phyloP scores from a whole-genome alignment of 2,113 vertebrate genomes.

The Melanerpes aurifrons region DNA sequence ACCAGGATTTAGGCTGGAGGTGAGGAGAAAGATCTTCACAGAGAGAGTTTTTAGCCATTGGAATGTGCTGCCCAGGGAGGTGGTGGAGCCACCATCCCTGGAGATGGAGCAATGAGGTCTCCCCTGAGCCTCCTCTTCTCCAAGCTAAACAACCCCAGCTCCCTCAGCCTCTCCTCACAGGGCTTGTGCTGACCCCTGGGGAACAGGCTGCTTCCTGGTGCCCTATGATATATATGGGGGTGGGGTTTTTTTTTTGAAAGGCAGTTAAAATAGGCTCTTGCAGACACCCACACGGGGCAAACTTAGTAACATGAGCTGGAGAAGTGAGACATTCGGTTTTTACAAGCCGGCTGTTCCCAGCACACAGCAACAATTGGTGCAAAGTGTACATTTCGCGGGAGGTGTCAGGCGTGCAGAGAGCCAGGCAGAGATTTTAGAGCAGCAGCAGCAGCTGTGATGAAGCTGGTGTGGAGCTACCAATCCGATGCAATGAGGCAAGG shows the following conservation, averaged over 20 bases:
- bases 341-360: neutral
- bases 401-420: neutral
- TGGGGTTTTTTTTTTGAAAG: neutral
- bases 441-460: neutral
- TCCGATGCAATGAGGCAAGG: neutral
- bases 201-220: neutral
- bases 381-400: neutral
- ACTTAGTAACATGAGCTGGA: neutral
- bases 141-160: too few species aligned
- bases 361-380: neutral
- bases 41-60: too few species aligned
- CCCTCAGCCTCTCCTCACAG: too few species aligned
- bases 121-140: too few species aligned
- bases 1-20: too few species aligned
- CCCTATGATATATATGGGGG: neutral
- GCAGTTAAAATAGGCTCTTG: neutral
- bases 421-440: neutral
- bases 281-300: neutral
- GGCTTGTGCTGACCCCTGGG: too few species aligned
- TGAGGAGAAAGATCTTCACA: too few species aligned
- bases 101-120: too few species aligned
- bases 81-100: too few species aligned
- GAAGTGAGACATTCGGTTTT: neutral
- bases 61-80: too few species aligned
- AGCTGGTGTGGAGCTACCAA: neutral